Evolutionary conservation across 2,113 vertebrate genomes (phyloP).

Genomic region (Eretmochelys imbricata): DNA sequence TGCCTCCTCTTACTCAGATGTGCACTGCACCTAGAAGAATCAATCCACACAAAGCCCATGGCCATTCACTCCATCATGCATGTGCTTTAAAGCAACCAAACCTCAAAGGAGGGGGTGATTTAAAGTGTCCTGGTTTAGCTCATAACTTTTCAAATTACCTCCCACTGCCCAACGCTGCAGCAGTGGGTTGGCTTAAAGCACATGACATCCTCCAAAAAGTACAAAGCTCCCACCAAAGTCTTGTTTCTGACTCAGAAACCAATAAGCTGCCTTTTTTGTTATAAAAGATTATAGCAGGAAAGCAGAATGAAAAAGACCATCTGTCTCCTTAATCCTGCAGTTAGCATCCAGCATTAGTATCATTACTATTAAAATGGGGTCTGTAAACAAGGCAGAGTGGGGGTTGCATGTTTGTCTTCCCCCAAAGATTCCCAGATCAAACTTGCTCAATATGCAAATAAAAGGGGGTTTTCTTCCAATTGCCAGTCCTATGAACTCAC

Average conservation of each 20-base stretch:
- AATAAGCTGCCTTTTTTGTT: neutral
- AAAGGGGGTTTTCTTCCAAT: conserved; percentile 26
- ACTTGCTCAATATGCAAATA: neutral
- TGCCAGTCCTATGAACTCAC: conserved; percentile 1
- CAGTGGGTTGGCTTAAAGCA: conserved; percentile 41
- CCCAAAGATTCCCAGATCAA: neutral
- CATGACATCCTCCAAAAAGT: conserved; percentile 6
- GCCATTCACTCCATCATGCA: neutral
- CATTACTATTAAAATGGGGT: neutral
- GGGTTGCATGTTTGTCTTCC: neutral
- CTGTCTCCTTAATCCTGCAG: neutral
- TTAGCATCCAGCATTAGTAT: neutral
- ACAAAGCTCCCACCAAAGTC: conserved; percentile 12
- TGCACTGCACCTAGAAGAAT: conserved; percentile 3
- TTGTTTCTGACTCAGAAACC: conserved; percentile 60
- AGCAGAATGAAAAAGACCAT: neutral
- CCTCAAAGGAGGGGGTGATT: neutral
- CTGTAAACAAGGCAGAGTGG: neutral
- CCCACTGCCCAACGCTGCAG: conserved; percentile 23
- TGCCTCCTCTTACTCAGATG: conserved; percentile 14
- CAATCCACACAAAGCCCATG: neutral
- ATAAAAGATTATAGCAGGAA: conserved; percentile 43
- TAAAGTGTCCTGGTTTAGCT: conserved; percentile 34
- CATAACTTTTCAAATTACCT: conserved; percentile 21
- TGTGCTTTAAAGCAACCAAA: conserved; percentile 30